Evolutionary conservation across 2,888 invertebrate genomes (phyloP).

Genomic region (Drosophila kuntzei): DNA sequence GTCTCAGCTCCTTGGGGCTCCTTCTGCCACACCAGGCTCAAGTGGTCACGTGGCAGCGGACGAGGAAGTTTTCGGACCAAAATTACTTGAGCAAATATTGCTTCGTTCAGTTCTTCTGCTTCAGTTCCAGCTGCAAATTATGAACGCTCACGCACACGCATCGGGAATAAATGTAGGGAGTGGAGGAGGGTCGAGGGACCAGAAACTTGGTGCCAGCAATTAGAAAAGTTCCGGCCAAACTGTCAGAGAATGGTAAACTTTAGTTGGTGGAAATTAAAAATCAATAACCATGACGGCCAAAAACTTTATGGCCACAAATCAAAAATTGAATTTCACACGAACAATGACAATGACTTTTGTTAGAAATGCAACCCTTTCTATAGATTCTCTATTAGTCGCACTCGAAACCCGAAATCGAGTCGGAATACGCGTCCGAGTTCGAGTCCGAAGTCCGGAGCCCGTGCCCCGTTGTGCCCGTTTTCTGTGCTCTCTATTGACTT

Average conservation of each 20-base stretch:
- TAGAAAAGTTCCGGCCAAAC: constrained; percentile 75
- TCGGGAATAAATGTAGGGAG: not conserved
- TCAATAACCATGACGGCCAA: constrained; percentile 61
- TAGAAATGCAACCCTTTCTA: constrained; percentile 36
- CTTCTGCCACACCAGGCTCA: constrained; percentile 31
- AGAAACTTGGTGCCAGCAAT: constrained; percentile 68
- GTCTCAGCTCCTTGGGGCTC: constrained; percentile 46
- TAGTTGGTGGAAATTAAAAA: constrained; percentile 56
- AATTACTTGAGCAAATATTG: constrained; percentile 75
- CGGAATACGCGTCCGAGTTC: not conserved
- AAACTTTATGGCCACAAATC: constrained; percentile 64
- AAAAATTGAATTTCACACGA: constrained; percentile 66
- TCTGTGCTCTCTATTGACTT: constrained; percentile 56
- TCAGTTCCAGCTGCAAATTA: constrained; percentile 47
- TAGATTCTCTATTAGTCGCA: not conserved
- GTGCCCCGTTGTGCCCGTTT: not conserved
- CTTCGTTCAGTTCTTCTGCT: constrained; percentile 63
- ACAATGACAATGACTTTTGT: constrained; percentile 42
- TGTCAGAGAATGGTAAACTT: constrained; percentile 61
- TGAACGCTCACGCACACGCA: constrained; percentile 51
- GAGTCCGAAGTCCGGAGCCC: not conserved
- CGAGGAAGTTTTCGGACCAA: constrained; percentile 55
- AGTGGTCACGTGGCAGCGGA: constrained; percentile 59
- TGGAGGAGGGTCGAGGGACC: not conserved
- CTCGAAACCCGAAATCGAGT: not conserved